phyloP scores from a whole-genome alignment of 2,888 invertebrate species.

The Dascillus cervinus region DNA sequence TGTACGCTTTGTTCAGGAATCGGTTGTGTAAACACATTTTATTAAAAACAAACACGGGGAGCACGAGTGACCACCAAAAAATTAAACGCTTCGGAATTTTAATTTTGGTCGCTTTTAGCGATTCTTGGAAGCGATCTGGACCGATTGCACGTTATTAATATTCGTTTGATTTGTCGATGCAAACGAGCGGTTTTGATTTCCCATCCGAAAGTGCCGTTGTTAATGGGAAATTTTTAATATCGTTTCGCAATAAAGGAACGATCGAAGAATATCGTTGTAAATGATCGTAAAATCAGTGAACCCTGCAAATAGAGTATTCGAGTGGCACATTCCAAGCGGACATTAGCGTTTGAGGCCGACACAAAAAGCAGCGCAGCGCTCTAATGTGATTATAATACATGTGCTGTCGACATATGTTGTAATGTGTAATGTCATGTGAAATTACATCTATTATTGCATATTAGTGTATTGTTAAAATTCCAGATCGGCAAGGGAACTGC shows the following conservation, averaged over 20 bases:
- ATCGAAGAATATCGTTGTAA: slow-evolving; percentile 11
- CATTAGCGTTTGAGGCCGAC: slow-evolving; percentile 12
- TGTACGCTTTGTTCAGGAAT: slow-evolving; percentile 11
- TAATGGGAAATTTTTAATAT: no score
- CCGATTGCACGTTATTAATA: no score
- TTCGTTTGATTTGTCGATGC: no score
- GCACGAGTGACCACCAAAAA: slow-evolving; percentile 9
- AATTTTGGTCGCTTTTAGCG: slow-evolving; percentile 30
- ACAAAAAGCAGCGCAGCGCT: slow-evolving; percentile 13
- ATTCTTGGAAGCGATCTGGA: no score
- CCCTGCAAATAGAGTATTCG: slow-evolving; percentile 15
- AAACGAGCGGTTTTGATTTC: no score
- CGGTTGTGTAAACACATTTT: slow-evolving; percentile 16
- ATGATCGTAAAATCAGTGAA: slow-evolving; percentile 15
- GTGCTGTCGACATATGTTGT: slow-evolving; percentile 22
- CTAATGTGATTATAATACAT: slow-evolving; percentile 25
- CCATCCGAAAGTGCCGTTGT: no score
- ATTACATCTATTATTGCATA: slow-evolving; percentile 24
- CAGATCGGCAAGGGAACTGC: slow-evolving; percentile 13
- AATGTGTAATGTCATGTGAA: slow-evolving; percentile 24
- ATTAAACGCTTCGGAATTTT: slow-evolving; percentile 16
- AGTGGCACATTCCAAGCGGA: slow-evolving; percentile 14
- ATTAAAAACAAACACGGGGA: slow-evolving; percentile 15
- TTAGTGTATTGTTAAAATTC: slow-evolving; percentile 22
- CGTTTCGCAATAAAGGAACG: slow-evolving; percentile 1